Conservation (phyloP, 2,113 vertebrate genomes). For the Phodopus roborovskii region DNA sequence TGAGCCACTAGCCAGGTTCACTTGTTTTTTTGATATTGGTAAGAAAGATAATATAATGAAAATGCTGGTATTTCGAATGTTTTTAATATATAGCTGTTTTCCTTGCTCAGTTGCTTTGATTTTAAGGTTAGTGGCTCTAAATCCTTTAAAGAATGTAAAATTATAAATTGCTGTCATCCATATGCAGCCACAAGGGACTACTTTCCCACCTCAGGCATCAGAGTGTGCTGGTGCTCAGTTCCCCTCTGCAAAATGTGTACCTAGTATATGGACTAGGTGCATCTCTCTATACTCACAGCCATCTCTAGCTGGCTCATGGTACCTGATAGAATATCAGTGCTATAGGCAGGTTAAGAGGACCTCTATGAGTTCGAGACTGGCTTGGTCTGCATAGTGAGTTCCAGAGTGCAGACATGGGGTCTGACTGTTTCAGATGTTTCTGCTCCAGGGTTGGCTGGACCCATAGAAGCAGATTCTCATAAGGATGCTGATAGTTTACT, state of each 20-base stretch:
- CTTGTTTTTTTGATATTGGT: slow-evolving; percentile 5
- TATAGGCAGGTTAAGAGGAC: background rate
- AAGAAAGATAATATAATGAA: slow-evolving; percentile 15
- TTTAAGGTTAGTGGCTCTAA: slow-evolving; percentile 9
- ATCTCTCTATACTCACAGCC: background rate
- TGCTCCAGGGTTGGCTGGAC: background rate
- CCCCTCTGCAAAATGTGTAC: background rate
- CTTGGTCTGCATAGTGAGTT: background rate
- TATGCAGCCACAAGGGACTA: background rate
- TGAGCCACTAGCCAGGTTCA: background rate
- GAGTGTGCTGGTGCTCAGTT: background rate
- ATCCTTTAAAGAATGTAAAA: slow-evolving; percentile 42
- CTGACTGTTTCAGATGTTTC: background rate
- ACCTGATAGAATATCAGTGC: background rate
- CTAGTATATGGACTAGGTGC: background rate
- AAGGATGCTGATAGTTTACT: background rate
- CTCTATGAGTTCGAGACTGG: background rate
- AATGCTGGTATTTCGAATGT: background rate
- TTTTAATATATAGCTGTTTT: background rate
- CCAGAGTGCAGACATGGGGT: background rate
- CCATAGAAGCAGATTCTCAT: background rate
- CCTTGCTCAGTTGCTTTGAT: slow-evolving; percentile 8
- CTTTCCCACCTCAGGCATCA: background rate
- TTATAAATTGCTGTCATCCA: background rate
- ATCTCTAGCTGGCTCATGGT: background rate